phyloP scores from a whole-genome alignment of 1,140 invertebrate genomes.

The Onthophagus taurus region DNA sequence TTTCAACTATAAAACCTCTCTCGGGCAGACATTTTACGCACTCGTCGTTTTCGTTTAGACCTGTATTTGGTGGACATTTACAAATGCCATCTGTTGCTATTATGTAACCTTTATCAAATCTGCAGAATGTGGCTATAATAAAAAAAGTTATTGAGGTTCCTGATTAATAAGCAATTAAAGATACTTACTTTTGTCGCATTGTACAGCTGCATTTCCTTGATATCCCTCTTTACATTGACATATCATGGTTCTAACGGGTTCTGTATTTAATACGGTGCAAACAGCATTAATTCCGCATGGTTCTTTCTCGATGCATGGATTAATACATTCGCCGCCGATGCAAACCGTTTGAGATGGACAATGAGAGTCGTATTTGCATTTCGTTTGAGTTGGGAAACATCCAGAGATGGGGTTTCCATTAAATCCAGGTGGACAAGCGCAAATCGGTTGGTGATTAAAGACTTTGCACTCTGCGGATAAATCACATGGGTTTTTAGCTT shows the following conservation, averaged over 20 bases:
- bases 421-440: constrained; percentile 69
- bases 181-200: constrained; percentile 59
- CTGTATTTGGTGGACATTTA: constrained; percentile 64
- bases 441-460: constrained; percentile 65
- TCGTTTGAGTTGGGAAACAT: constrained; percentile 51
- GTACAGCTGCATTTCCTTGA: constrained; percentile 67
- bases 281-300: constrained; percentile 75
- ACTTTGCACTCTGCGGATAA: constrained; percentile 62
- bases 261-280: constrained; percentile 71
- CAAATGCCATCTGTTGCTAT: constrained; percentile 60
- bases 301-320: constrained; percentile 69
- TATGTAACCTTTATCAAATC: constrained; percentile 61
- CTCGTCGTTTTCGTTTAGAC: constrained; percentile 63
- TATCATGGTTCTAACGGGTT: constrained; percentile 77
- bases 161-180: background rate
- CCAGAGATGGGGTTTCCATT: constrained; percentile 54
- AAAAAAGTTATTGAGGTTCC: constrained; percentile 6
- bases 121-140: constrained; percentile 50
- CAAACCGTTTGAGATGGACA: constrained; percentile 77
- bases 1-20: constrained; percentile 63
- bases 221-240: constrained; percentile 81
- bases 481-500: constrained; percentile 52
- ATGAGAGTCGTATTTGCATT: constrained; percentile 67
- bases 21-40: constrained; percentile 63
- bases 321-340: constrained; percentile 68